Evolutionary conservation across 1,140 invertebrate species (phyloP).

Genomic region (Pantala flavescens): DNA sequence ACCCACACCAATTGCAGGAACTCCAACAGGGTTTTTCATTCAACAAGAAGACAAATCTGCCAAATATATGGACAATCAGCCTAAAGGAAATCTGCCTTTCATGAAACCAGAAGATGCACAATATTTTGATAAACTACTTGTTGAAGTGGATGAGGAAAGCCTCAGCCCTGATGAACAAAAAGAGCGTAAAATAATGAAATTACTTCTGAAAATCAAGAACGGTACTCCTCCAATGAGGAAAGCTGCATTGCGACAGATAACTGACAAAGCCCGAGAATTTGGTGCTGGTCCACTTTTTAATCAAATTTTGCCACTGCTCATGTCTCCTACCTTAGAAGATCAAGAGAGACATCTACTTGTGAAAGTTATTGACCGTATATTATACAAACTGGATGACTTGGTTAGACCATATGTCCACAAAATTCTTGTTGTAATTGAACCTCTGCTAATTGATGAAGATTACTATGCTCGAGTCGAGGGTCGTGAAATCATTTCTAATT

Average conservation of each 20-base stretch:
- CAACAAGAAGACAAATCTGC: constrained; percentile 68
- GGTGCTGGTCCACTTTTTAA: constrained; percentile 98
- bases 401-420: constrained; percentile 99
- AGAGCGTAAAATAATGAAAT: constrained; percentile 98
- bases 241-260: constrained; percentile 93
- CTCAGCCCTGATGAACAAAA: constrained; percentile 94
- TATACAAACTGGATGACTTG: constrained; percentile 98
- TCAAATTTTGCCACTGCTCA: constrained; percentile 94
- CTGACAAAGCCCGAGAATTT: constrained; percentile 96
- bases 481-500: constrained; percentile 97
- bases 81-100: constrained; percentile 92
- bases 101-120: constrained; percentile 99
- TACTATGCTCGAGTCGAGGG: constrained; percentile 99
- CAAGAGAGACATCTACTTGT: constrained; percentile 99
- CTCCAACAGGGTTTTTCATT: constrained; percentile 92
- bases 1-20: constrained; percentile 86
- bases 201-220: constrained; percentile 97
- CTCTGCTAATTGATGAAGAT: constrained; percentile 97
- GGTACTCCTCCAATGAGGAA: constrained; percentile 99
- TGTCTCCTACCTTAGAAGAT: constrained; percentile 98
- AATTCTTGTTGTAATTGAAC: constrained; percentile 98
- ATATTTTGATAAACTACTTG: constrained; percentile 96
- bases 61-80: constrained; percentile 92
- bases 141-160: constrained; percentile 95
- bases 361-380: constrained; percentile 96